A percentile compares a stretch with the other conserved stretches of the same genome.
Conservation (phyloP, 2,888 invertebrate species). For the Rhynchonema sp. region DNA sequence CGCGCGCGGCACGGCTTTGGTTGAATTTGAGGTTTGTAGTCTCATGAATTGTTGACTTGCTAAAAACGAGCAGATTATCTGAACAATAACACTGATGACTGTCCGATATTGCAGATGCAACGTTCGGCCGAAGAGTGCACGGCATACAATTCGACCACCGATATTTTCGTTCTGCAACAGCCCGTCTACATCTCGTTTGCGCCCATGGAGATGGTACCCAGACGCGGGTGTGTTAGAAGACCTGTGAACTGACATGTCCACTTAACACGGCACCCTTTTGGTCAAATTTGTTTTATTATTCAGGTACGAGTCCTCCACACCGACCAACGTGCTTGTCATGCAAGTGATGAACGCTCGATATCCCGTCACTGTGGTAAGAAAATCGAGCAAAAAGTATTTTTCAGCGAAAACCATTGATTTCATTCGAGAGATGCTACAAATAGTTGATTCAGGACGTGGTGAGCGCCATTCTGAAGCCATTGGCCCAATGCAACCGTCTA, state of each 20-base stretch:
- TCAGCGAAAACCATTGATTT: too few relatives aligned
- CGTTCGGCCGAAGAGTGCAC: constrained; percentile 4
- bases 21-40: constrained; percentile 9
- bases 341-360: constrained; percentile 94
- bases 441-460: constrained; percentile 94
- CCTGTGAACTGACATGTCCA: too few relatives aligned
- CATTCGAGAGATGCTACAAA: too few relatives aligned
- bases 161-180: constrained; percentile 1
- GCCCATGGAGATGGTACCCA: constrained; percentile 1
- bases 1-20: constrained; percentile 7
- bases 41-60: too few relatives aligned
- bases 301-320: constrained; percentile 5
- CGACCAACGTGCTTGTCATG: constrained; percentile 52
- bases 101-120: constrained; percentile 2
- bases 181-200: constrained; percentile 3
- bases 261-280: too few relatives aligned
- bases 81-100: too few relatives aligned
- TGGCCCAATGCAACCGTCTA: constrained; percentile 81
- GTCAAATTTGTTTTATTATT: too few relatives aligned
- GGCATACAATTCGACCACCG: constrained; percentile 1
- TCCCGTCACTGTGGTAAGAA: constrained; percentile 96
- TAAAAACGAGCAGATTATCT: too few relatives aligned
- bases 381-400: too few relatives aligned
- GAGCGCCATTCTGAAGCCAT: constrained; percentile 81
- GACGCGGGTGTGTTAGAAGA: background rate